phyloP scores from a whole-genome alignment of 2,113 vertebrate species.

The Illadopsis cleaveri region DNA sequence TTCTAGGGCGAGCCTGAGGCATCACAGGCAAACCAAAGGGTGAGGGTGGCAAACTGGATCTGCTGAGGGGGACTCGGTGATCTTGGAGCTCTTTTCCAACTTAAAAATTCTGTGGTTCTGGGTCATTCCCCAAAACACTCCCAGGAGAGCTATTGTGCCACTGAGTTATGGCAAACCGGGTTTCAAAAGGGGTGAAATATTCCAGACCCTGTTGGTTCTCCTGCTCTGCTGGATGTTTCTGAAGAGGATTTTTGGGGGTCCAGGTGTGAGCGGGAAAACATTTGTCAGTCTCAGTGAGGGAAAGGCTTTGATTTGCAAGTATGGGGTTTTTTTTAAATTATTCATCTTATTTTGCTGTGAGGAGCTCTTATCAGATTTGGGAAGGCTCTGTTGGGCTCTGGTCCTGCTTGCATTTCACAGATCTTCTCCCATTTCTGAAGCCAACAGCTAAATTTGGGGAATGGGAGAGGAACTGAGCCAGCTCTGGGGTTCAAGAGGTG shows the following conservation, averaged over 20 bases:
- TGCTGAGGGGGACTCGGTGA: background rate
- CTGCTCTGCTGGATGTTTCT: background rate
- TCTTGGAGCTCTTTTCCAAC: background rate
- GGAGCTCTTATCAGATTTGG: background rate
- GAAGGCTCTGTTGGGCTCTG: background rate
- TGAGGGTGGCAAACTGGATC: background rate
- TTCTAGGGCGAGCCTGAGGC: background rate
- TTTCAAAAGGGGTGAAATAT: background rate
- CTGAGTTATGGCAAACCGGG: background rate
- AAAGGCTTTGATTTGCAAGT: background rate
- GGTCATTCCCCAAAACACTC: background rate
- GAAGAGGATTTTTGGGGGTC: background rate
- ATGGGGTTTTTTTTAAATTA: background rate
- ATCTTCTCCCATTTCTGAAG: background rate
- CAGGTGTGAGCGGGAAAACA: background rate
- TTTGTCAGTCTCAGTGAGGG: rapidly evolving
- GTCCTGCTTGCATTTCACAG: background rate
- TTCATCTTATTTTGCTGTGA: background rate
- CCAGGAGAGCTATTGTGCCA: background rate
- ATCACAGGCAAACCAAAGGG: background rate
- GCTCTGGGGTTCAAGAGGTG: background rate
- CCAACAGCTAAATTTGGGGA: background rate
- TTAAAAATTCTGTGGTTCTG: background rate
- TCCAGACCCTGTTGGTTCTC: background rate
- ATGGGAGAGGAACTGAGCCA: background rate